Conservation (phyloP, 2,888 invertebrate genomes). For the Tipula helvola region DNA sequence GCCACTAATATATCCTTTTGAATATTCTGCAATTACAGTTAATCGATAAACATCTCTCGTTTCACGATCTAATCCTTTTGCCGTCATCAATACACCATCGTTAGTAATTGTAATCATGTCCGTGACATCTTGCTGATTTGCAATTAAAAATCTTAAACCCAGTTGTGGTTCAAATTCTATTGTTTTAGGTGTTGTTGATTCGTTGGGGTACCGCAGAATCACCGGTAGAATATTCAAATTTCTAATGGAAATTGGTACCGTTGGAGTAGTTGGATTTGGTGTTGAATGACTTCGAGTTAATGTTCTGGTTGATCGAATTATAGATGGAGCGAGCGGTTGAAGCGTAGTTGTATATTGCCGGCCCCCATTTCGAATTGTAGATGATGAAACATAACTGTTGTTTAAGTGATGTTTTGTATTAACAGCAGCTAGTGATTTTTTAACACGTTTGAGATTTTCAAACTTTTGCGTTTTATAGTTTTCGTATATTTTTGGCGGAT, state of each 20-base stretch:
- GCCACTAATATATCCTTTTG: constrained; percentile 52
- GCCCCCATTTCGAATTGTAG: neutral
- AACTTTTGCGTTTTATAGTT: neutral
- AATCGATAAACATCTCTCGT: constrained; percentile 56
- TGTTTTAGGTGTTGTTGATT: neutral
- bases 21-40: constrained; percentile 68
- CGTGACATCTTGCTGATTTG: constrained; percentile 69
- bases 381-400: neutral
- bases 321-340: neutral
- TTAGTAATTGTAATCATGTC: constrained; percentile 64
- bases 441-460: neutral
- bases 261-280: neutral
- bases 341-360: neutral
- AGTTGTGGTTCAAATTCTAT: constrained; percentile 24
- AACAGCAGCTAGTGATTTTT: neutral
- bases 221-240: neutral
- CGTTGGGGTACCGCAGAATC: neutral
- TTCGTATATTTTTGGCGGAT: neutral
- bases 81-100: constrained; percentile 69
- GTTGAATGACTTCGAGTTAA: neutral
- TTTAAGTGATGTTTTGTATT: neutral
- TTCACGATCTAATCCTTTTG: constrained; percentile 65
- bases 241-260: neutral
- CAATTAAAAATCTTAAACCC: constrained; percentile 59
- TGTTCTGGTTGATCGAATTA: neutral